Evolutionary conservation across 2,113 vertebrate genomes (phyloP).

Genomic region (Dromiciops gliroides): DNA sequence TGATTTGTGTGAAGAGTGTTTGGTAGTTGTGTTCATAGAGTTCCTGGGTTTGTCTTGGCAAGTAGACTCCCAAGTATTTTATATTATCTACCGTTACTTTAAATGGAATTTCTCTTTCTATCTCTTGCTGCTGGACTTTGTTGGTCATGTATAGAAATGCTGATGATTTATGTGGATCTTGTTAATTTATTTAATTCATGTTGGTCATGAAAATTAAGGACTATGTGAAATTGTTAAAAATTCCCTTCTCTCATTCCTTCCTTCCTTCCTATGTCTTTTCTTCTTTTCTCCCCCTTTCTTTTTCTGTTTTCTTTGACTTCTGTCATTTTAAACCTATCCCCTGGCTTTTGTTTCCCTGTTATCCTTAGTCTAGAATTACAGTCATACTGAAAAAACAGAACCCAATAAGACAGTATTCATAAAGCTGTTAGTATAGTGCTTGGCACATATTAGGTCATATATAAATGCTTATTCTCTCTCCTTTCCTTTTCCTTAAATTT

Average conservation of each 20-base stretch:
- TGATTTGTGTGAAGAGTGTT: too few species aligned
- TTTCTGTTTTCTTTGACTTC: background rate
- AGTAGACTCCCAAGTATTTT: too few species aligned
- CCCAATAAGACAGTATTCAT: background rate
- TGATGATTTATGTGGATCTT: too few species aligned
- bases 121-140: too few species aligned
- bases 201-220: background rate
- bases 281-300: background rate
- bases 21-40: too few species aligned
- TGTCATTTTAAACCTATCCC: background rate
- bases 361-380: background rate
- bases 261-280: background rate
- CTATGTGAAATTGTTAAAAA: background rate
- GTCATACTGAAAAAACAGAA: background rate
- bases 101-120: too few species aligned
- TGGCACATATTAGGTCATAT: background rate
- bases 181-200: background rate
- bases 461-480: background rate
- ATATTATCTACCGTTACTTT: too few species aligned
- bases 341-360: constrained; percentile 17
- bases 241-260: background rate
- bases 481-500: background rate
- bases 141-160: too few species aligned
- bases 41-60: too few species aligned
- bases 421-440: background rate